Evolutionary conservation across 2,888 invertebrate genomes (phyloP).

Genomic region (Sminthurinus aureus): DNA sequence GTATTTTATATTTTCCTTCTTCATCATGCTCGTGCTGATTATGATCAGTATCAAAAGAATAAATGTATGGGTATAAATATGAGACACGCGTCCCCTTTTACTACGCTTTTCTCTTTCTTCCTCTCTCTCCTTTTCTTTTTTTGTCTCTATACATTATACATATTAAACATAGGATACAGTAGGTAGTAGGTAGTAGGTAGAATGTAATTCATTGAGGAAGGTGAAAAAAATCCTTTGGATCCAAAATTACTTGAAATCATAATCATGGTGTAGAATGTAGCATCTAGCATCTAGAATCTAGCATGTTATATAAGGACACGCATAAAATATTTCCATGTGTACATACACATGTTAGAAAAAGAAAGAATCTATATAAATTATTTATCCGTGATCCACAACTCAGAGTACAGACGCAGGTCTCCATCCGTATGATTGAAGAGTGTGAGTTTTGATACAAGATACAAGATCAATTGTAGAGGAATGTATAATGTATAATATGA

Average conservation of each 20-base stretch:
- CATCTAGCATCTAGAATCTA: neutral
- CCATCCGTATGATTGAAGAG: too few species aligned
- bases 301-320: neutral
- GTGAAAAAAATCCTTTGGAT: neutral
- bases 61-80: neutral
- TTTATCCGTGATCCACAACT: too few species aligned
- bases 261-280: neutral
- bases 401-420: too few species aligned
- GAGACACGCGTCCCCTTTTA: slow-evolving; percentile 15
- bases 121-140: too few species aligned
- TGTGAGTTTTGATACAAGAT: neutral
- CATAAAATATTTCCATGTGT: neutral
- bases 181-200: too few species aligned
- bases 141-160: too few species aligned
- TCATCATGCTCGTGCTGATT: neutral
- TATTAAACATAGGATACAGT: too few species aligned
- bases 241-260: neutral
- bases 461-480: neutral
- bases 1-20: neutral
- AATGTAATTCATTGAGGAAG: neutral
- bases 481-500: neutral
- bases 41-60: too few species aligned
- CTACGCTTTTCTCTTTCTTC: neutral
- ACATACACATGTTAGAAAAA: neutral
- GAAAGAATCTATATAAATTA: neutral